Percentiles rank a stretch among this genome's conserved stretches.
phyloP scores from a whole-genome alignment of 2,888 invertebrate species.

The Hydropsyche betteni region DNA sequence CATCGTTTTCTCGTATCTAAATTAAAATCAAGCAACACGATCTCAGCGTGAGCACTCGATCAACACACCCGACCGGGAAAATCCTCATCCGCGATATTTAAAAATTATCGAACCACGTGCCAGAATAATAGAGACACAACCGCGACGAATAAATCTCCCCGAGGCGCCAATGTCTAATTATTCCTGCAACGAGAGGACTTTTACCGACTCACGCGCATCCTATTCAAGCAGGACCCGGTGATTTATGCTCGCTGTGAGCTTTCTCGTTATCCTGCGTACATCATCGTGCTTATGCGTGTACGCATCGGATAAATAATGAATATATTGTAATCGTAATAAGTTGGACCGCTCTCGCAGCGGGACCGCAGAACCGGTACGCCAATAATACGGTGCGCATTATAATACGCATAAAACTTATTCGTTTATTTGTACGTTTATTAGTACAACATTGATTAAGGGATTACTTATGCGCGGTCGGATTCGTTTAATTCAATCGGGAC shows the following conservation, averaged over 20 bases:
- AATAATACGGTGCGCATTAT: not conserved
- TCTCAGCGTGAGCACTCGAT: too few species aligned
- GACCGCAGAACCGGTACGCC: constrained; percentile 18
- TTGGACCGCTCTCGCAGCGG: constrained; percentile 30
- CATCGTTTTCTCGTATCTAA: too few species aligned
- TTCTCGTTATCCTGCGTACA: constrained; percentile 36
- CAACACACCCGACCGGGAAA: too few species aligned
- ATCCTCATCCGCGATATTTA: too few species aligned
- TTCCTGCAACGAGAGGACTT: not conserved
- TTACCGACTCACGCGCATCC: too few species aligned
- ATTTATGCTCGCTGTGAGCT: constrained; percentile 40
- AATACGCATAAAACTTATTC: not conserved
- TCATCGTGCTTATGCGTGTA: constrained; percentile 16
- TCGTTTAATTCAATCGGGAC: too few species aligned
- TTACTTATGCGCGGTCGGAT: too few species aligned
- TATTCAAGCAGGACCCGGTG: constrained; percentile 18
- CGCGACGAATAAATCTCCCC: not conserved
- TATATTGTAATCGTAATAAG: constrained; percentile 40
- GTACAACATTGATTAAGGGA: not conserved
- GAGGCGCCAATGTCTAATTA: constrained; percentile 36
- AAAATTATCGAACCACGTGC: too few species aligned
- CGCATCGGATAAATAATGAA: constrained; percentile 36
- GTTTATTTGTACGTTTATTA: constrained; percentile 24
- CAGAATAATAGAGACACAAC: too few species aligned
- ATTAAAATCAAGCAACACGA: too few species aligned